These are phyloP conservation scores for Diacarnus erythraeanus DNA, from an alignment of 37 sponge, comb jelly and placozoan genomes.

Conservation along the genomic window DNA sequence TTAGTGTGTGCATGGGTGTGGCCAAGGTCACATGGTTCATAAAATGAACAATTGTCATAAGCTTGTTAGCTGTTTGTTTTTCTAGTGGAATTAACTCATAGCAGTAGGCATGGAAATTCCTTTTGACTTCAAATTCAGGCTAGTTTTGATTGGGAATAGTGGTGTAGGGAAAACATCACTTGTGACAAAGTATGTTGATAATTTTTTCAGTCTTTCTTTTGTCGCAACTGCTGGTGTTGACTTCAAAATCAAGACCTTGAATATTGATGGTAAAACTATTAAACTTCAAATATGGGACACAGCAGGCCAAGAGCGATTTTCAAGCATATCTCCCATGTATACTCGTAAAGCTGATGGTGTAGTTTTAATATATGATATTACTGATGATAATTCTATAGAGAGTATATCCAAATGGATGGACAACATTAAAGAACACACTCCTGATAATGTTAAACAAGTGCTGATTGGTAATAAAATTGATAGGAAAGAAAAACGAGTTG, in stretches of 20 bases:
- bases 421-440: slow-evolving; percentile 59
- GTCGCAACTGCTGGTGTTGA: slow-evolving; percentile 81
- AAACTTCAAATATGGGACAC: slow-evolving; percentile 83
- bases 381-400: slow-evolving; percentile 61
- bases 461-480: slow-evolving; percentile 84
- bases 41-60: no score
- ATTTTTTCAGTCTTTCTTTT: slow-evolving; percentile 49
- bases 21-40: no score
- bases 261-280: slow-evolving; percentile 5
- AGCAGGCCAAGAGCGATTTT: slow-evolving; percentile 85
- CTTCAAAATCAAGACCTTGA: slow-evolving; percentile 78
- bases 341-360: slow-evolving; percentile 81
- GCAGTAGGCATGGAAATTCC: no score
- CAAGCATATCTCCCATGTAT: slow-evolving; percentile 75
- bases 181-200: slow-evolving; percentile 66
- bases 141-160: slow-evolving; percentile 77
- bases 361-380: slow-evolving; percentile 78
- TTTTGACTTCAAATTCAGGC: slow-evolving; percentile 86
- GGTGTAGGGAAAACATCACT: slow-evolving; percentile 82
- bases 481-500: slow-evolving; percentile 45
- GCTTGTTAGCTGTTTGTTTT: no score
- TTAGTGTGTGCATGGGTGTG: no score
- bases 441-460: slow-evolving; percentile 53
- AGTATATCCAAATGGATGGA: slow-evolving; percentile 67
- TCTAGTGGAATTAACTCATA: no score